These are phyloP conservation scores for Indicator maculatus DNA, from an alignment of 2,113 vertebrate species.

Conservation along the genomic window DNA sequence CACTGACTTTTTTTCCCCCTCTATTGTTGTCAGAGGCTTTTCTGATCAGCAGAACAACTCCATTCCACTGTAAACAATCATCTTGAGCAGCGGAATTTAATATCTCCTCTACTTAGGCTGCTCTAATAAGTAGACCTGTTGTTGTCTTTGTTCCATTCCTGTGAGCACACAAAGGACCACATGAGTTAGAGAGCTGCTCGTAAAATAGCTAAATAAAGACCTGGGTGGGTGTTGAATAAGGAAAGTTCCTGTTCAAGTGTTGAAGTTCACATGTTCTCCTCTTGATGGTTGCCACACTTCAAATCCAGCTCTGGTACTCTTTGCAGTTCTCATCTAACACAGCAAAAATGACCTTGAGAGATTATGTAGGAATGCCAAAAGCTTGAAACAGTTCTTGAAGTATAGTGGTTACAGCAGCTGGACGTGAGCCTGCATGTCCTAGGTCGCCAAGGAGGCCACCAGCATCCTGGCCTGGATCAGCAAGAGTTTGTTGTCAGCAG, in stretches of 20 bases:
- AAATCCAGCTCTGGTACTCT: too few species aligned
- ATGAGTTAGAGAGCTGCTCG: not conserved
- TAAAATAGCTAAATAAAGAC: not conserved
- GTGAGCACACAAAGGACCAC: not conserved
- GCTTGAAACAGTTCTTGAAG: not conserved
- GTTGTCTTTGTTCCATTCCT: not conserved
- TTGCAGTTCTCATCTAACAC: not conserved
- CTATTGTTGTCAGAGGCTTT: not conserved
- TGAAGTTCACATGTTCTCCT: not conserved
- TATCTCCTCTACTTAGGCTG: not conserved
- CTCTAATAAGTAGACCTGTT: not conserved
- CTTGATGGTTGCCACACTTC: not conserved
- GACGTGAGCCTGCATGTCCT: too few species aligned
- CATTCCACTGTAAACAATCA: not conserved
- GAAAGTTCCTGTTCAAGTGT: not conserved
- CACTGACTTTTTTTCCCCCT: not conserved
- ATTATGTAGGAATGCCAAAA: not conserved
- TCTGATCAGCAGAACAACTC: slow-evolving; percentile 8
- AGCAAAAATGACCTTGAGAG: not conserved
- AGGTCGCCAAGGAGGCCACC: too few species aligned
- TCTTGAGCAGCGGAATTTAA: not conserved
- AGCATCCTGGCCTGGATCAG: too few species aligned
- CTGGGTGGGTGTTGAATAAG: not conserved
- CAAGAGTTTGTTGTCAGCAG: too few species aligned
- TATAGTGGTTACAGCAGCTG: too few species aligned